phyloP scores from a whole-genome alignment of 2,113 vertebrate genomes.

The Thunnus thynnus region DNA sequence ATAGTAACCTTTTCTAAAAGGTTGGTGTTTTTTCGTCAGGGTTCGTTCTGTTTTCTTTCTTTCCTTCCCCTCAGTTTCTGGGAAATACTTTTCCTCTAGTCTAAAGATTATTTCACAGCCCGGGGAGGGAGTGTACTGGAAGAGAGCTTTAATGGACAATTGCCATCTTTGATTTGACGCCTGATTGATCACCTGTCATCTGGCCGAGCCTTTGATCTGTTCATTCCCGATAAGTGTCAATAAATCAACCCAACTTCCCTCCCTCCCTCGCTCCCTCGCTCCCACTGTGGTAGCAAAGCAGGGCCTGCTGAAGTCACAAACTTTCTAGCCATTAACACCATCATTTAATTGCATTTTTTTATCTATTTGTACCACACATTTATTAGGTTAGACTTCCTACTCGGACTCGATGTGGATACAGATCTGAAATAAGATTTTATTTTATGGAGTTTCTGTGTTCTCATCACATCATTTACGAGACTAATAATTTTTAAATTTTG shows the following conservation, averaged over 20 bases:
- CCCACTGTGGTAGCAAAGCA: constrained; percentile 85
- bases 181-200: constrained; percentile 97
- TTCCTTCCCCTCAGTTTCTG: constrained; percentile 65
- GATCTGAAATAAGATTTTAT: background rate
- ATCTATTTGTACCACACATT: constrained; percentile 36
- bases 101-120: constrained; percentile 88
- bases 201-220: constrained; percentile 95
- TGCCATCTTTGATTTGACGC: constrained; percentile 98
- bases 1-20: background rate
- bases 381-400: background rate
- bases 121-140: constrained; percentile 86
- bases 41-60: constrained; percentile 25
- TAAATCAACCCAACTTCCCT: constrained; percentile 87
- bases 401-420: background rate
- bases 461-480: constrained; percentile 1
- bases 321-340: constrained; percentile 75
- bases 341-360: constrained; percentile 75
- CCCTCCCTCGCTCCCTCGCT: background rate
- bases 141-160: constrained; percentile 91
- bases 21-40: constrained; percentile 7
- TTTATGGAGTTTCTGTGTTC: background rate
- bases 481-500: background rate
- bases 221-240: constrained; percentile 99
- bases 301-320: constrained; percentile 91
- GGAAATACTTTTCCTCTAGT: constrained; percentile 66